Conservation (phyloP, 2,888 invertebrate genomes). For the Horisme vitalbata region DNA sequence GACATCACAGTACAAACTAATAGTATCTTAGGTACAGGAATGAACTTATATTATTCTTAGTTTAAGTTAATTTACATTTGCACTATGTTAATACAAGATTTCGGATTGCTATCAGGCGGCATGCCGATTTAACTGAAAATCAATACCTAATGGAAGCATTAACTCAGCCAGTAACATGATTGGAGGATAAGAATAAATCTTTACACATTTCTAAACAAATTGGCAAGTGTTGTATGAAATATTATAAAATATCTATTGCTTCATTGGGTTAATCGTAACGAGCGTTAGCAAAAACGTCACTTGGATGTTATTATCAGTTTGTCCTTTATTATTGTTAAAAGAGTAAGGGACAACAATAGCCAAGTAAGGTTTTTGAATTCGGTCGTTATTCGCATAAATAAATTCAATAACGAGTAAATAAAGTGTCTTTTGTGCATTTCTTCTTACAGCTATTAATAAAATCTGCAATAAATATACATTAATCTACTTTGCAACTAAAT, state of each 20-base stretch:
- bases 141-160: conserved; percentile 11
- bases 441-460: conserved; percentile 59
- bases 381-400: conserved; percentile 54
- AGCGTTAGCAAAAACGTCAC: conserved; percentile 10
- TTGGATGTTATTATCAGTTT: conserved; percentile 26
- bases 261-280: conserved; percentile 36
- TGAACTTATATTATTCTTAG: conserved; percentile 69
- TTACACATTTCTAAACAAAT: conserved; percentile 10
- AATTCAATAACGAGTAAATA: conserved; percentile 63
- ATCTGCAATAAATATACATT: conserved; percentile 74
- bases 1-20: conserved; percentile 80
- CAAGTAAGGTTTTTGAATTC: conserved; percentile 15
- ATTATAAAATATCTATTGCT: conserved; percentile 50
- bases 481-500: conserved; percentile 56
- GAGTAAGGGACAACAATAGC: conserved; percentile 6
- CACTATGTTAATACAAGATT: conserved; percentile 63
- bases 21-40: conserved; percentile 82
- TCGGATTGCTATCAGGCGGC: conserved; percentile 65
- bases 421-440: conserved; percentile 77
- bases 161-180: conserved; percentile 21
- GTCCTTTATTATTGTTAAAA: neutral
- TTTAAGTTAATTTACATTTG: conserved; percentile 69
- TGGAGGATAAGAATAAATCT: conserved; percentile 23
- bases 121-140: conserved; percentile 42
- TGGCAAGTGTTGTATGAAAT: conserved; percentile 7